Evolutionary conservation across 2,888 invertebrate genomes (phyloP), one percentile per base, ranked within the genome.

Genomic region (Eupithecia exiguata): DNA sequence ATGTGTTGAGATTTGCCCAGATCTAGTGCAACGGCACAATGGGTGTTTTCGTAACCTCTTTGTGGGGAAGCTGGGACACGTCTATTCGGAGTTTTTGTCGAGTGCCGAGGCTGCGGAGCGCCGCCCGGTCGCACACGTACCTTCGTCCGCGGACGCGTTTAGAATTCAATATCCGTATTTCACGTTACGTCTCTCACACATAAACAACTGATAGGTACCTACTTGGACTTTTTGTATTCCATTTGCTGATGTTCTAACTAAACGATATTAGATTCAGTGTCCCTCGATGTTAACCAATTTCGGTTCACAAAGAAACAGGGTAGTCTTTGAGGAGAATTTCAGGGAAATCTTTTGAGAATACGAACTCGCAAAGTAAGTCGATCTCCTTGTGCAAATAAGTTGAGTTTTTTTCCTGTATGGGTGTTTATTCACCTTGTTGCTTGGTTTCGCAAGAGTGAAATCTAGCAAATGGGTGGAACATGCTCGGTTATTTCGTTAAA

Each of bases 121-220:
- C 87, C 66, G 53, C 63, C 21, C 86, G 89, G 88, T 89, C 88
- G 88, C 84, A 84, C 92, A 92, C 92, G 93, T 93, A 88, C 90
- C 81, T 84, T 87, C 85, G 86, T 87, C 87, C 86, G 86, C 75
- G 83, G 84, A 91, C 91, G 89, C 91, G 91, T 87, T 88, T 87
- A 84, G 92, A 92, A 92, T 92, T 92, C 91, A 91, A 91, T 93
- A 91, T 90, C 84, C 85, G 84, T 86, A 87, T 87, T 92, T 88
- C 85, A 86, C 85, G 86, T 87, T 84, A 86, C 88, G 84, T 87
- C 86, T 88, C 88, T 85, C 85, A 82, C 86, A 89, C 87, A 89
- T 71, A 89, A 89, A 87, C 86, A 84, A 83, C 83, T 83, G 79
- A 84, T 83, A 86, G 84, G 85, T 87, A 83, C 30, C 30, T 30